A percentile compares a stretch with the other conserved stretches of the same genome.
Evolutionary conservation across 2,888 invertebrate genomes (phyloP).

Genomic region (Drosophila barbarae): DNA sequence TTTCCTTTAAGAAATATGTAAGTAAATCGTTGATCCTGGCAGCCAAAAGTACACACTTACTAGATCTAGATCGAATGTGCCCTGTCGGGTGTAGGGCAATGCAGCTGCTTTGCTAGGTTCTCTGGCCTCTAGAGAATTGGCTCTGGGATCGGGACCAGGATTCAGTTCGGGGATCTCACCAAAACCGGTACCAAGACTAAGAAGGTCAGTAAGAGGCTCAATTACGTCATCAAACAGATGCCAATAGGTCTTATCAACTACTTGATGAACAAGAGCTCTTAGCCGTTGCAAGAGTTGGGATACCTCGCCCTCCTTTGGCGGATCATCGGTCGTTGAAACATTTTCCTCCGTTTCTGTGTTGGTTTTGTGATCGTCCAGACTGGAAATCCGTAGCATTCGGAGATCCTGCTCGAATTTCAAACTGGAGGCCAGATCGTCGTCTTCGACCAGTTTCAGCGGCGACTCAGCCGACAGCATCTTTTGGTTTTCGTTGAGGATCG

Average conservation of each 20-base stretch:
- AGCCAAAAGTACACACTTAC: background rate
- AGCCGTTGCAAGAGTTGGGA: constrained; percentile 38
- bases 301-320: constrained; percentile 10
- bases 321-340: background rate
- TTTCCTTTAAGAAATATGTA: constrained; percentile 26
- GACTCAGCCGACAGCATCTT: constrained; percentile 63
- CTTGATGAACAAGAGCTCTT: constrained; percentile 32
- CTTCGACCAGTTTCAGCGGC: constrained; percentile 55
- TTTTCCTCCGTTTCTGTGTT: background rate
- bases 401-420: constrained; percentile 55
- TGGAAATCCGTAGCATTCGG: constrained; percentile 49
- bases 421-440: constrained; percentile 46
- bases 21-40: background rate
- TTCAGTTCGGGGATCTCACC: background rate
- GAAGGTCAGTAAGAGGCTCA: constrained; percentile 24
- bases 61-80: constrained; percentile 58
- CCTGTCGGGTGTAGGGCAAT: constrained; percentile 48
- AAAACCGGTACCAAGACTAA: background rate
- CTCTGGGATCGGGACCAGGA: background rate
- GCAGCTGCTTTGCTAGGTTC: background rate
- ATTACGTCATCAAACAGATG: constrained; percentile 42
- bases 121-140: background rate
- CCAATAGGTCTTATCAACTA: constrained; percentile 43
- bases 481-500: constrained; percentile 42
- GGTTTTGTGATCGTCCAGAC: constrained; percentile 32